Percentiles rank a stretch among this genome's conserved stretches.
Conservation (phyloP, 1,140 invertebrate genomes). For the Nephila pilipes region DNA sequence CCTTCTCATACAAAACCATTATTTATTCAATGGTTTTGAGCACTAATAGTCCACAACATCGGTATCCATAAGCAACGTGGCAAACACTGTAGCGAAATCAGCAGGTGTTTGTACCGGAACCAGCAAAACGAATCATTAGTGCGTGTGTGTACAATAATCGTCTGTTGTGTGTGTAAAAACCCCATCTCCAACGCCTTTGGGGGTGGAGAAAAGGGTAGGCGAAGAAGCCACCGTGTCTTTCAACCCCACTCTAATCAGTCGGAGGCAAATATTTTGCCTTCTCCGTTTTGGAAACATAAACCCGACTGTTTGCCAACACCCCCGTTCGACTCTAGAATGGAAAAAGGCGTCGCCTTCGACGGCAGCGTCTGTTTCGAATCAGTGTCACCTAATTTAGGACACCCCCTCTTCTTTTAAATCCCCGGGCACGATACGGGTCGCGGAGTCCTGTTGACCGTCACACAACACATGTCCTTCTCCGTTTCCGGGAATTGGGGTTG, state of each 20-base stretch:
- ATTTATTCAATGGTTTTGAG: too few relatives aligned
- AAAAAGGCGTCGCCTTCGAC: not conserved
- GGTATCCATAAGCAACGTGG: not conserved
- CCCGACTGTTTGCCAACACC: slow-evolving; percentile 43
- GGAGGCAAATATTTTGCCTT: slow-evolving; percentile 49
- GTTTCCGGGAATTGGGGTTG: not conserved
- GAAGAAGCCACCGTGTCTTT: not conserved
- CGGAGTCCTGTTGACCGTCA: slow-evolving; percentile 27
- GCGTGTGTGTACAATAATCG: not conserved
- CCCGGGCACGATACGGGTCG: not conserved
- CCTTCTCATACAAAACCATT: too few relatives aligned
- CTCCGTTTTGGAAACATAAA: slow-evolving; percentile 36
- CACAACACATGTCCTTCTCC: slow-evolving; percentile 18
- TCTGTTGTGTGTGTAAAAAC: not conserved
- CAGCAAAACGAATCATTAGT: not conserved
- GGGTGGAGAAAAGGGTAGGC: not conserved
- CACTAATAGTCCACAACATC: not conserved
- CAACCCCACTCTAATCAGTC: not conserved
- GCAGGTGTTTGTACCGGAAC: not conserved
- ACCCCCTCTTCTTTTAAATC: not conserved
- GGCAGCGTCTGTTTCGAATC: slow-evolving; percentile 52
- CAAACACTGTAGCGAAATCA: not conserved
- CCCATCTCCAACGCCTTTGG: not conserved
- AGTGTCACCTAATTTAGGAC: slow-evolving; percentile 61
- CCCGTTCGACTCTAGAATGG: not conserved